Evolutionary conservation across 2,888 invertebrate species (phyloP), one percentile per base, ranked within the genome.

Genomic region (Drosophila buzzatii): DNA sequence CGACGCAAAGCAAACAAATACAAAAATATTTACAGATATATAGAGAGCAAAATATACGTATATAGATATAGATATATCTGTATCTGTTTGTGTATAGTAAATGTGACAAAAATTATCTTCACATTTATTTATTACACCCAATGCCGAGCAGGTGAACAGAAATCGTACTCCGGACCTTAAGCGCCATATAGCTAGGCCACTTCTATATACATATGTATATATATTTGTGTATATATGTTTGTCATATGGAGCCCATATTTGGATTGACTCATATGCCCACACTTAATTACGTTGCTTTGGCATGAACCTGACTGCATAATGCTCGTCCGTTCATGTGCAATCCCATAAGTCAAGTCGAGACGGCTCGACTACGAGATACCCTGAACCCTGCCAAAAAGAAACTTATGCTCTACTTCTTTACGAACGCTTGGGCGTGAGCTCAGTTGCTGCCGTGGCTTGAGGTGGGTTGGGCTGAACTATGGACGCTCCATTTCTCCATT

Each of bases 71-170:
- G 10, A 16, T 60, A 76, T 60, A 18, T 35, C 53, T 51, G 39
- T 51, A 33, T 20, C 12, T 31, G 6, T 35, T n/a, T 27, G 20
- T 55, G 14, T 56, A 31, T 18, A 41, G 44, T 52, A 20, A 51
- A 35, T 51, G 51, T 39, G 49, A 44, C 52, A 23, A 76, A 66
- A 73, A 66, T 72, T 66, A 88, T 79, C 83, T 79, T 35, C 45
- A 27, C 61, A 75, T 82, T 88, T 85, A 82, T 82, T 88, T 88
- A 87, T 82, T 62, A 62, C 61, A 81, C 57, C 57, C 49, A 51
- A 68, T 61, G 72, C 66, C 79, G 67, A 71, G 37, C 35, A 37
- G 33, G 33, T n/a, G 37, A 23, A 37, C n/a, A 41, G 61, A 57
- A 56, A 31, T 37, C n/a, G 35, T 47, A 58, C 12, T 23, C 37